Base-by-base conservation (phyloP, 2,113 vertebrate genomes). In the Xyrauchen texanus region DNA sequence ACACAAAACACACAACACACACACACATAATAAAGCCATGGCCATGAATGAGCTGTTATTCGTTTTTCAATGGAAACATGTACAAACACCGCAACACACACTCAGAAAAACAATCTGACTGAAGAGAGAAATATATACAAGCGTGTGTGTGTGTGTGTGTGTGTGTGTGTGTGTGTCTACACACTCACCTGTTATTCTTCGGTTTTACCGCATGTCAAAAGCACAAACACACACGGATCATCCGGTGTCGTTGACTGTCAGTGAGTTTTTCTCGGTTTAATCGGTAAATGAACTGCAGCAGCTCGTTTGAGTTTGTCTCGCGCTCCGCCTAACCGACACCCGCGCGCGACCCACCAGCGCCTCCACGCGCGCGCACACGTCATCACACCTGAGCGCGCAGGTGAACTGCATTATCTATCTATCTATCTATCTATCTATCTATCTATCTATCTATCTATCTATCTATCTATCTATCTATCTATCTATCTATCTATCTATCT, bases 371-470 rank as follows among this genome's bases (percentile, higher is more conserved):
- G 15, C 72, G 10, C n/a, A 34, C 60, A 3, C 16, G 16, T 63
- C 46, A 75, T 75, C 72, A 34, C 60, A 75, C 72, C 58, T 75
- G 58, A 63, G 44, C 58, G 60, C 72, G 72, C 58, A 75, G 72
- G 72, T 75, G 72, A 61, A 63, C 45, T 34, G 21, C 21, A 34
- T 34, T 34, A 34, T 34, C 21, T 34, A 3, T 34, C 21, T 34
- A 34, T 34, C 21, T 34, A 34, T 34, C 21, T 34, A 34, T 34
- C 21, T 34, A 34, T 34, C 21, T 34, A 34, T 34, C 21, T 34
- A 34, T 34, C 21, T 34, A 34, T 34, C 21, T 34, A 34, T 34
- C 21, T 34, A 3, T 34, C 21, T 34, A 3, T 34, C 21, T 34
- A 3, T 34, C 21, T n/a, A n/a, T 34, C 21, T 34, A 1, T 34